Percentiles rank a stretch among this genome's conserved stretches.
Conservation (phyloP, 92 coral and sea anemone species). For the Epizoanthus ramosus region DNA sequence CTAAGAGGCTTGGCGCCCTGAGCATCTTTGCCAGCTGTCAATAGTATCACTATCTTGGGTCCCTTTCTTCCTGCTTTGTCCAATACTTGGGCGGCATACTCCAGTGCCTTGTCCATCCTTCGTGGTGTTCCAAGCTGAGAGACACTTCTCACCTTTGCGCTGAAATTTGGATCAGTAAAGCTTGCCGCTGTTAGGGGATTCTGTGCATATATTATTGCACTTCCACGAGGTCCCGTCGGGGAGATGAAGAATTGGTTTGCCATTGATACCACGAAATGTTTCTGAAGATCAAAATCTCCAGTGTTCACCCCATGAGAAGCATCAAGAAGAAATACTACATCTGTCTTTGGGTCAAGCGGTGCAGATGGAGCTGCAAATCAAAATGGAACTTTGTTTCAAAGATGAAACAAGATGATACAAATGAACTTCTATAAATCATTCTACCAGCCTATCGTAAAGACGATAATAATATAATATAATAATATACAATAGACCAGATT, state of each 20-base stretch:
- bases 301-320: slow-evolving; percentile 53
- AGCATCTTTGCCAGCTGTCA: slow-evolving; percentile 50
- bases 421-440: too few relatives aligned
- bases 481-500: too few relatives aligned
- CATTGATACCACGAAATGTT: slow-evolving; percentile 44
- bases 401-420: too few relatives aligned
- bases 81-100: slow-evolving; percentile 20
- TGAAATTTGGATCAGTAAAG: slow-evolving; percentile 18
- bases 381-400: not conserved
- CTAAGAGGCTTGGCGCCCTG: slow-evolving; percentile 43
- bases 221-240: slow-evolving; percentile 45
- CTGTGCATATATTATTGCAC: slow-evolving; percentile 47
- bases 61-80: slow-evolving; percentile 45
- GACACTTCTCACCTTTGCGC: slow-evolving; percentile 3
- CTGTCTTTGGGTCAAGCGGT: slow-evolving; percentile 32
- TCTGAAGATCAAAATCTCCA: slow-evolving; percentile 43
- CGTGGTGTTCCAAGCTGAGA: slow-evolving; percentile 16
- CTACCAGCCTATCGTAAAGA: too few relatives aligned
- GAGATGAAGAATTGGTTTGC: slow-evolving; percentile 50
- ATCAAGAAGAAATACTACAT: slow-evolving; percentile 56
- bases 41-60: slow-evolving; percentile 44
- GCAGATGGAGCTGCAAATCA: slow-evolving; percentile 26
- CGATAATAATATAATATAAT: too few relatives aligned
- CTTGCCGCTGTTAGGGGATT: slow-evolving; percentile 27
- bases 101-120: slow-evolving; percentile 49